Evolutionary conservation across 2,888 invertebrate species (phyloP).

Genomic region (Drosophila pseudotalamancana): DNA sequence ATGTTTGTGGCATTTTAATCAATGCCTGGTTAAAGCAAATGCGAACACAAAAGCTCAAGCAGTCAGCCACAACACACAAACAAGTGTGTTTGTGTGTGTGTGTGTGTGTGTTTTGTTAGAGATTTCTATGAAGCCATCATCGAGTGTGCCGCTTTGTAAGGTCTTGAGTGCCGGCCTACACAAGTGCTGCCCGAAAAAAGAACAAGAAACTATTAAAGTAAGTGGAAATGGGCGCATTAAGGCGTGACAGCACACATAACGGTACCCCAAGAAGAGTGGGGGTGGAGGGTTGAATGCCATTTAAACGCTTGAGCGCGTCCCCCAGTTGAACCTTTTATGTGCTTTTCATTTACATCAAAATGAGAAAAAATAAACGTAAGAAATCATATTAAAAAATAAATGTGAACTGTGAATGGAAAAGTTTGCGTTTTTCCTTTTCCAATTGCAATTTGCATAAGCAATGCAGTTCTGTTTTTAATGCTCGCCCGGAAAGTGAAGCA

Average conservation of each 20-base stretch:
- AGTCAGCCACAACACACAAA: constrained; percentile 25
- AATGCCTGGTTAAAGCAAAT: constrained; percentile 50
- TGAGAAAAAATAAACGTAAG: background rate
- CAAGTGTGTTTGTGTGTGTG: background rate
- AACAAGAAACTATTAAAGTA: constrained; percentile 72
- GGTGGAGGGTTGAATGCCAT: constrained; percentile 12
- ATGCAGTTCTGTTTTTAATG: constrained; percentile 27
- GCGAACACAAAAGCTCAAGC: constrained; percentile 50
- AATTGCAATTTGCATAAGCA: constrained; percentile 43
- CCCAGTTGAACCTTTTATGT: constrained; percentile 62
- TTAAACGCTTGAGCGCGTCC: constrained; percentile 36
- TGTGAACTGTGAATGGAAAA: constrained; percentile 6
- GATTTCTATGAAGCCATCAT: constrained; percentile 59
- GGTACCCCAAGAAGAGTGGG: constrained; percentile 7
- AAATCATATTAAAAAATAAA: constrained; percentile 3
- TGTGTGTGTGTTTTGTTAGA: constrained; percentile 7
- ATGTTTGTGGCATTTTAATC: constrained; percentile 67
- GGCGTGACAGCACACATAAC: constrained; percentile 38
- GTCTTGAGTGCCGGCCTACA: constrained; percentile 31
- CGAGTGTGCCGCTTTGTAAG: constrained; percentile 22
- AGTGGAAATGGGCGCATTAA: constrained; percentile 76
- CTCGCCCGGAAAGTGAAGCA: background rate
- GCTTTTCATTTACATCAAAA: constrained; percentile 56
- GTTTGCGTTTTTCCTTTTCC: constrained; percentile 10
- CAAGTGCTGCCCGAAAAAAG: constrained; percentile 53